These are phyloP conservation scores for Anhinga anhinga DNA, from an alignment of 2,113 vertebrate genomes.

Conservation along the genomic window DNA sequence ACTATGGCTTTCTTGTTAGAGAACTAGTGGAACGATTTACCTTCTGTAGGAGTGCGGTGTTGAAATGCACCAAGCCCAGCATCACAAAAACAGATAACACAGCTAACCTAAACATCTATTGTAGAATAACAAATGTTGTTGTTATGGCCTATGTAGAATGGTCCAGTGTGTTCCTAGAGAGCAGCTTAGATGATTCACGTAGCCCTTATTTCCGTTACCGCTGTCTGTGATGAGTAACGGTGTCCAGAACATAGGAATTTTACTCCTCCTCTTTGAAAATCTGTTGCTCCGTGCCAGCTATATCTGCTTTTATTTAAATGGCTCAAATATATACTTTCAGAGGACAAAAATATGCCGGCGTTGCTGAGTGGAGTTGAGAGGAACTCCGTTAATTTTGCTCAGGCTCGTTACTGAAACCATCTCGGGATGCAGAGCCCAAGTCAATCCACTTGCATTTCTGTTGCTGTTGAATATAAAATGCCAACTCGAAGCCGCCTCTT, in stretches of 20 bases:
- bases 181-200: neutral
- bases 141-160: neutral
- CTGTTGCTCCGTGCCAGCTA: neutral
- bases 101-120: neutral
- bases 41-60: neutral
- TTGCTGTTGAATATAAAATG: conserved; percentile 37
- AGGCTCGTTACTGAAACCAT: neutral
- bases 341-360: neutral
- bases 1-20: neutral
- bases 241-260: neutral
- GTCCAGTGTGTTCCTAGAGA: neutral
- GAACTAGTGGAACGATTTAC: neutral
- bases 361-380: conserved; percentile 7
- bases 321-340: neutral
- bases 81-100: neutral
- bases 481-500: neutral
- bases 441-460: conserved; percentile 9
- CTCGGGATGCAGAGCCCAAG: neutral
- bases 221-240: neutral
- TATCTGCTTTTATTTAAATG: conserved; percentile 15
- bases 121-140: neutral
- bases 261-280: conserved; percentile 16
- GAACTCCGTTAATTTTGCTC: neutral
- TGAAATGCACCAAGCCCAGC: neutral
- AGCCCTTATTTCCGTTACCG: neutral